Conservation (phyloP, 2,888 invertebrate genomes). For the Xestia c-nigrum region DNA sequence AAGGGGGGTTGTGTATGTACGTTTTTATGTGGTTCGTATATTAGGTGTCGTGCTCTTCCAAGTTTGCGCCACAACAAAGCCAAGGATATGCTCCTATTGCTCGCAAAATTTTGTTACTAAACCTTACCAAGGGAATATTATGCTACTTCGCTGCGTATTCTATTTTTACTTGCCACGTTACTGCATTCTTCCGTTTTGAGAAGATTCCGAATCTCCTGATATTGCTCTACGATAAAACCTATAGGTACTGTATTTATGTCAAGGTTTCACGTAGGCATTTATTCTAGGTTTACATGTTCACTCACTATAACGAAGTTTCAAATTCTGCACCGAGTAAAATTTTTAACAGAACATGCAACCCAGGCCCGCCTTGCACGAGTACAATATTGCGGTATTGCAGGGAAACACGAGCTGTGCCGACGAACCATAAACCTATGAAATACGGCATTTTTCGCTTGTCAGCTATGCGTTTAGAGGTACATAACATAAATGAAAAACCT, state of each 20-base stretch:
- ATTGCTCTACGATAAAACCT: constrained; percentile 25
- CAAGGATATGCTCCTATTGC: background rate
- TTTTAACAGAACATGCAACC: constrained; percentile 41
- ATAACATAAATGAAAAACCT: constrained; percentile 20
- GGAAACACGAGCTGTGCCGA: constrained; percentile 33
- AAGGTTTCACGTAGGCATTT: constrained; percentile 25
- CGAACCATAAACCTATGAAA: constrained; percentile 16
- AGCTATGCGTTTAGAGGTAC: constrained; percentile 6
- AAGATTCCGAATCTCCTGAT: constrained; percentile 23
- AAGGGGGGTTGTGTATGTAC: background rate
- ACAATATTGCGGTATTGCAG: constrained; percentile 22
- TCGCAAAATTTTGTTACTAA: background rate
- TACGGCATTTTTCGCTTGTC: constrained; percentile 35
- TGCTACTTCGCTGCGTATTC: background rate
- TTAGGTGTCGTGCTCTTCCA: background rate
- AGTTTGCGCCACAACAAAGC: background rate
- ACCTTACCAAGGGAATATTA: background rate
- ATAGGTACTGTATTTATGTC: constrained; percentile 13
- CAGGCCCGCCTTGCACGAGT: constrained; percentile 17
- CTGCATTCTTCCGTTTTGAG: constrained; percentile 30
- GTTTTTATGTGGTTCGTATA: background rate
- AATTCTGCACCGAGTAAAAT: constrained; percentile 36
- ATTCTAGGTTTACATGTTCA: constrained; percentile 10
- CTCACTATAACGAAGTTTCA: constrained; percentile 24
- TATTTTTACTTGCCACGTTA: constrained; percentile 16